Base-by-base conservation (phyloP, 2,797 vertebrate species). In the Tapirus indicus region DNA sequence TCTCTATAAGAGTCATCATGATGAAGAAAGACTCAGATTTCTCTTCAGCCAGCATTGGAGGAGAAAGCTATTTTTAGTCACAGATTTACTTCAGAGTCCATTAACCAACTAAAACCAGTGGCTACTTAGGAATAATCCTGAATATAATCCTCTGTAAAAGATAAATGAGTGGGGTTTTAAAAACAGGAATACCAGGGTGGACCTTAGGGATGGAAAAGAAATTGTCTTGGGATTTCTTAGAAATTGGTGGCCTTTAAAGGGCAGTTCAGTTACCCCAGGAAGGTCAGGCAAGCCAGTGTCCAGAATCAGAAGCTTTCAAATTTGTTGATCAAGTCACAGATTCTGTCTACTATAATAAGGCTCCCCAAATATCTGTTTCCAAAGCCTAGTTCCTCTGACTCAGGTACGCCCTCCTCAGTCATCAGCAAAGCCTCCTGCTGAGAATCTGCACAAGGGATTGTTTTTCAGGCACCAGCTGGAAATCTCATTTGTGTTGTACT, bases 61-160 rank as follows among this genome's bases (percentile, higher is more conserved):
- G 18, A 92, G 52, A 72, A 25, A 68, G 35, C 29, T 95, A 93
- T 95, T 94, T 97, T 96, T 77, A 97, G 93, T 41, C 62, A 91
- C n/a, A 90, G 74, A 85, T 90, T 88, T 90, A 75, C 66, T 93
- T 56, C 27, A 5, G 44, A 95, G 20, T 87, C 80, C 77, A 87
- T 90, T 91, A 85, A 71, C 66, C 82, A 94, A 20, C 66, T 93
- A 88, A 88, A 94, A 79, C 66, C 56, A 79, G 23, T n/a, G 35
- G 18, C 32, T 52, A 72, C n/a, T 64, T 88, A 78, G 21, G 20
- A 77, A 62, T 94, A 75, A 91, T 93, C 54, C 80, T 91, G 84
- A 84, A 85, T 86, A 84, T 29, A 94, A 66, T 32, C 29, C 8
- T 3, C 60, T 90, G 77, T 44, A 72, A 91, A 91, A 90, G 64